phyloP scores from a whole-genome alignment of 2,888 invertebrate species.

The Poecilobothrus nobilitatus region DNA sequence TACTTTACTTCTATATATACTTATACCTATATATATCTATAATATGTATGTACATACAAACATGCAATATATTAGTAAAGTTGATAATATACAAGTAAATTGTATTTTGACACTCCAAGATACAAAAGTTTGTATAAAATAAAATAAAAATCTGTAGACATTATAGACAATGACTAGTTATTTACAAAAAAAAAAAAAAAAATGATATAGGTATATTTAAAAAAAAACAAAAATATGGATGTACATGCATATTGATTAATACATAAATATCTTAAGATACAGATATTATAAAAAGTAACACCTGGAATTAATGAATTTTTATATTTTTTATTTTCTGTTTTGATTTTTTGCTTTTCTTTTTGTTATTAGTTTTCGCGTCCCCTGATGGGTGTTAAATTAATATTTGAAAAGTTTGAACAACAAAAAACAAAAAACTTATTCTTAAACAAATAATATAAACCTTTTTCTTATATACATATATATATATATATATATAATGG shows the following conservation, averaged over 20 bases:
- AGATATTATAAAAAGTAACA: not conserved
- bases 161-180: not conserved
- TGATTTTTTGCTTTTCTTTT: not conserved
- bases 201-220: no score
- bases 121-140: no score
- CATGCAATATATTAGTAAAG: no score
- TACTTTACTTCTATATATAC: not conserved
- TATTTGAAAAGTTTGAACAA: not conserved
- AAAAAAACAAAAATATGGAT: not conserved
- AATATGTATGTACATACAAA: not conserved
- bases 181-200: not conserved
- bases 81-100: not conserved
- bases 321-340: not conserved
- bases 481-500: no score
- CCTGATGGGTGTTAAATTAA: slow-evolving; percentile 28
- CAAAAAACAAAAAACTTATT: no score
- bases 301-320: not conserved
- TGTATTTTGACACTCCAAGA: not conserved
- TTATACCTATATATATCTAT: not conserved
- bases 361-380: no score
- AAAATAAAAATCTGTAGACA: not conserved
- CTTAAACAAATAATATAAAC: no score
- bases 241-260: not conserved
- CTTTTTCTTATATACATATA: no score
- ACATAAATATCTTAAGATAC: not conserved